A percentile compares a stretch with the other conserved stretches of the same genome.
These are phyloP conservation scores for Drosophila melanosoma DNA, from an alignment of 2,888 invertebrate species.

Conservation along the genomic window DNA sequence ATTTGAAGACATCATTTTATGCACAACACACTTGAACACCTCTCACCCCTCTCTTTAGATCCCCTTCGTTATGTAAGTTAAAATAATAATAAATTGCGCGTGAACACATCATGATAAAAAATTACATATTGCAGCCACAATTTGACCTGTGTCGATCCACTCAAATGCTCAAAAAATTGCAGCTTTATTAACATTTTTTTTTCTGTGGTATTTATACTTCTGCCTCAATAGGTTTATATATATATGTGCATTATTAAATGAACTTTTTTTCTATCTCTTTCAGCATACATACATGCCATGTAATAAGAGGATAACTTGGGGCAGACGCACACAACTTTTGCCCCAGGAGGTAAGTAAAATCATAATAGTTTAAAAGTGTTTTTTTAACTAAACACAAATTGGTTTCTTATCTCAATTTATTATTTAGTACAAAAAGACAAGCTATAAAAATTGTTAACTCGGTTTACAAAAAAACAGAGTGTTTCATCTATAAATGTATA, in stretches of 20 bases:
- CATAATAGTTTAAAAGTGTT: not conserved
- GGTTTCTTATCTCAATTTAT: too few relatives aligned
- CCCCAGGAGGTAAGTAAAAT: not conserved
- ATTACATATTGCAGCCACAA: slow-evolving; percentile 26
- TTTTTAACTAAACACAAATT: not conserved
- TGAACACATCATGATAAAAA: slow-evolving; percentile 69
- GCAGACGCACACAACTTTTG: not conserved
- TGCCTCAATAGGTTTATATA: not conserved
- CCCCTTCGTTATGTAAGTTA: slow-evolving; percentile 23
- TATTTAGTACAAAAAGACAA: too few relatives aligned
- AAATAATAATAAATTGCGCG: slow-evolving; percentile 68
- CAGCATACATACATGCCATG: slow-evolving; percentile 1
- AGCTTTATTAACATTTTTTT: slow-evolving; percentile 21
- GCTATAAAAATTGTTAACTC: not conserved
- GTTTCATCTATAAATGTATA: not conserved
- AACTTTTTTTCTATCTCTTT: slow-evolving; percentile 25
- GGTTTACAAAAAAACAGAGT: not conserved
- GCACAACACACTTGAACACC: not conserved
- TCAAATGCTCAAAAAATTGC: slow-evolving; percentile 31
- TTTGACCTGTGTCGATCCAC: slow-evolving; percentile 20
- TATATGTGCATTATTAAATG: slow-evolving; percentile 40
- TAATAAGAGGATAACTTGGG: not conserved
- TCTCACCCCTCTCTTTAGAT: not conserved
- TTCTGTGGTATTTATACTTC: slow-evolving; percentile 3
- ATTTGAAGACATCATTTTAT: slow-evolving; percentile 32